Base-by-base conservation (phyloP, 2,797 vertebrate species). In the Melanotaenia parkinsoni region DNA sequence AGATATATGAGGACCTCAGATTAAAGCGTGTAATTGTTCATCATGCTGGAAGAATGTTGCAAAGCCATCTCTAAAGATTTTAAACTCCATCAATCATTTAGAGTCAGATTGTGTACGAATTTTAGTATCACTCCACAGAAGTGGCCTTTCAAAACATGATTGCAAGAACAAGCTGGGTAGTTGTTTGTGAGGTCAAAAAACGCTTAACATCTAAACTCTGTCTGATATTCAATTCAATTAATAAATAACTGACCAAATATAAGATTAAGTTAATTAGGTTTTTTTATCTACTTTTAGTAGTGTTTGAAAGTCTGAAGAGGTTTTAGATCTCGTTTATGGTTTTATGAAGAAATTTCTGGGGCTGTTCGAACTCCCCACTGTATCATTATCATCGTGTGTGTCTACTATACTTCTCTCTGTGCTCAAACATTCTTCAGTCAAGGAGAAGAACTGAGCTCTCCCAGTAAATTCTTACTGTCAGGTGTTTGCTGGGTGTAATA, bases 401-500 rank as follows among this genome's bases (percentile, higher is more conserved):
- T 63, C 40, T 1, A 7, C 57, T 65, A 53, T 30, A 56, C 22
- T 47, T 83, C 38, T 75, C 30, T 60, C 11, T 58, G 28, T 70
- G 51, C 53, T 66, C 59, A n/a, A 54, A 68, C 57, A 65, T 63
- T 70, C 61, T 64, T 2, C 50, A 77, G 72, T 59, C 60, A 38
- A 37, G 69, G 70, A 80, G 63, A 79, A 79, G 80, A 88, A 76
- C 78, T 40, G 51, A 82, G 77, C 76, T 65, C 79, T 76, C 78
- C 79, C 57, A 86, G 86, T 91, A 92, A 90, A 93, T 93, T 82
- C 73, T 81, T 3, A 70, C 59, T 92, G 85, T 91, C 91, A 91
- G 88, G 86, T 85, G 77, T 62, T 82, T 62, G 80, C 86, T 68
- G 72, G 62, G 57, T 82, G 73, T 75, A 70, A 90, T 94, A 92